phyloP scores from a whole-genome alignment of 2,888 invertebrate species.

The Noctua pronuba region DNA sequence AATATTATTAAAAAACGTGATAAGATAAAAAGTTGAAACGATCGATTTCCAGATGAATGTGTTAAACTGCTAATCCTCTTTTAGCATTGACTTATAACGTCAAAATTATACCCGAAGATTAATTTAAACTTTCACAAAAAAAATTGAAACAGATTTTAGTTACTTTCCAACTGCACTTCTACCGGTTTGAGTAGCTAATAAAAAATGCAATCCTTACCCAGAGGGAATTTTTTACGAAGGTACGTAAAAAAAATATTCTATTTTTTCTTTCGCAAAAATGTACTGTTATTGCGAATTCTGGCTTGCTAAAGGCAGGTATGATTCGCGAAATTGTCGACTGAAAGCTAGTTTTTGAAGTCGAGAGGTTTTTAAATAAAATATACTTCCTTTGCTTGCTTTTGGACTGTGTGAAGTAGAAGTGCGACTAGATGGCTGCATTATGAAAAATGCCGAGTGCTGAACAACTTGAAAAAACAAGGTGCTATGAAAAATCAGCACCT shows the following conservation, averaged over 20 bases:
- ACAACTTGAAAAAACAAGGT: too few species aligned
- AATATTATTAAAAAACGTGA: too few species aligned
- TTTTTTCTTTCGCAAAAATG: slow-evolving; percentile 35
- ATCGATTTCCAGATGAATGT: too few species aligned
- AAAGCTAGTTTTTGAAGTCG: slow-evolving; percentile 42
- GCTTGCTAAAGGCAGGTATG: slow-evolving; percentile 49
- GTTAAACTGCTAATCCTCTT: too few species aligned
- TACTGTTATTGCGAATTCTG: slow-evolving; percentile 59
- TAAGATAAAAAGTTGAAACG: too few species aligned
- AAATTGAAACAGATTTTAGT: slow-evolving; percentile 1
- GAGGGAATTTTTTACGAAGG: slow-evolving; percentile 61
- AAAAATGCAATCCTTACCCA: slow-evolving; percentile 71
- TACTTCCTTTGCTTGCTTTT: slow-evolving; percentile 20
- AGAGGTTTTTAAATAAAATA: slow-evolving; percentile 48
- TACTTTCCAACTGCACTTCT: slow-evolving; percentile 35
- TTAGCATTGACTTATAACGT: too few species aligned
- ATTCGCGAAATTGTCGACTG: slow-evolving; percentile 45
- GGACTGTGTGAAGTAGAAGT: neutral
- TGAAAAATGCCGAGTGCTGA: slow-evolving; percentile 13
- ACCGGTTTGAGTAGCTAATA: slow-evolving; percentile 72
- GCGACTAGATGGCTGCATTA: slow-evolving; percentile 23
- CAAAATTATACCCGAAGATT: too few species aligned
- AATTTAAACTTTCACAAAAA: neutral
- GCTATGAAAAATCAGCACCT: too few species aligned
- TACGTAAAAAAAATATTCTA: slow-evolving; percentile 6